These are phyloP conservation scores for Perdita meconis DNA, from an alignment of 2,888 invertebrate genomes.

Conservation along the genomic window DNA sequence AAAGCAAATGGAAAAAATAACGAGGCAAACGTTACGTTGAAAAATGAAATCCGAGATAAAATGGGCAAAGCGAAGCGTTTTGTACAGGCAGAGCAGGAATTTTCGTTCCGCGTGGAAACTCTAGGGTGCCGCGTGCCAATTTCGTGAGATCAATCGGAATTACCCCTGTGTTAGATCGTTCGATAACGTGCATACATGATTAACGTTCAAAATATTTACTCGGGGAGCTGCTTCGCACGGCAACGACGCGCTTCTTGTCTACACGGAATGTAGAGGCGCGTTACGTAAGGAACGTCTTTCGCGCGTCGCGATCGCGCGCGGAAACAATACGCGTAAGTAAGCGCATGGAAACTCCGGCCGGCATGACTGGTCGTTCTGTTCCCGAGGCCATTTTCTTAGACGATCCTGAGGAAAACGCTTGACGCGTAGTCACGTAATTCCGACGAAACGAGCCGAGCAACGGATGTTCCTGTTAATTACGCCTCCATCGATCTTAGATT, in stretches of 20 bases:
- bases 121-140: not conserved
- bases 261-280: not conserved
- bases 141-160: conserved; percentile 16
- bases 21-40: no score
- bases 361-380: conserved; percentile 14
- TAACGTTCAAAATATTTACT: conserved; percentile 10
- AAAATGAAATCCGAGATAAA: no score
- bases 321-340: conserved; percentile 22
- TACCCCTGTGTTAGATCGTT: not conserved
- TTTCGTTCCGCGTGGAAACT: not conserved
- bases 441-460: conserved; percentile 12
- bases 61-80: no score
- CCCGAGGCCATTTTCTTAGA: conserved; percentile 51
- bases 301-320: conserved; percentile 8
- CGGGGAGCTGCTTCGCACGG: conserved; percentile 5
- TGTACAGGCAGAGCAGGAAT: no score
- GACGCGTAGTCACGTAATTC: conserved; percentile 23
- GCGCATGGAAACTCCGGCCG: conserved; percentile 43
- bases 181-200: not conserved
- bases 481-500: conserved; percentile 31
- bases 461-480: conserved; percentile 35
- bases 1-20: no score
- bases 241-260: not conserved
- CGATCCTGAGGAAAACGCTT: conserved; percentile 32
- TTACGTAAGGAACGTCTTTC: conserved; percentile 44